These are phyloP conservation scores for Neotragus pygmaeus DNA, from an alignment of 2,113 vertebrate species.

Conservation along the genomic window DNA sequence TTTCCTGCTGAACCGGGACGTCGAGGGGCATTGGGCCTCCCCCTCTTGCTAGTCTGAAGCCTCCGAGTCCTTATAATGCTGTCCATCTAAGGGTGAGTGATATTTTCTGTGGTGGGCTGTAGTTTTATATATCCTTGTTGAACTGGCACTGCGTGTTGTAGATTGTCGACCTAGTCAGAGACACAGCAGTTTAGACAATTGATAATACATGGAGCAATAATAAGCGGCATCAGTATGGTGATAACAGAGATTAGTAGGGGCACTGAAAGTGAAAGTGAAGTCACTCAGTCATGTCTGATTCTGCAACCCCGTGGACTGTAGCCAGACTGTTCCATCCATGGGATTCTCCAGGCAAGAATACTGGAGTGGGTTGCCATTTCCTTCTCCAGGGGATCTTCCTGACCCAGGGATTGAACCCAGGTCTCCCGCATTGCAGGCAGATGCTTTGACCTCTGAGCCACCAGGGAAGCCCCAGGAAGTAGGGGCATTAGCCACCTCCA, in stretches of 20 bases:
- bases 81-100: neutral
- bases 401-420: no score
- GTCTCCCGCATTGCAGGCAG: no score
- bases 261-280: neutral
- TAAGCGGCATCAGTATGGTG: neutral
- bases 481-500: neutral
- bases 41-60: neutral
- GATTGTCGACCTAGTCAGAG: neutral
- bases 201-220: neutral
- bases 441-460: no score
- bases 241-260: neutral
- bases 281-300: fast-evolving
- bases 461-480: neutral
- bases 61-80: neutral
- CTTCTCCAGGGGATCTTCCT: no score
- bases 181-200: neutral
- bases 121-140: neutral
- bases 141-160: neutral
- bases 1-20: neutral
- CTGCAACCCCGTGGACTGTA: no score
- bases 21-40: neutral
- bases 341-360: no score
- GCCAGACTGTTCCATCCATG: no score
- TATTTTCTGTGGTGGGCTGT: neutral
- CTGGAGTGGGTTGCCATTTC: no score